Percentiles rank a stretch among this genome's conserved stretches.
These are phyloP conservation scores for Indicator maculatus DNA, from an alignment of 2,113 vertebrate species.

Conservation along the genomic window DNA sequence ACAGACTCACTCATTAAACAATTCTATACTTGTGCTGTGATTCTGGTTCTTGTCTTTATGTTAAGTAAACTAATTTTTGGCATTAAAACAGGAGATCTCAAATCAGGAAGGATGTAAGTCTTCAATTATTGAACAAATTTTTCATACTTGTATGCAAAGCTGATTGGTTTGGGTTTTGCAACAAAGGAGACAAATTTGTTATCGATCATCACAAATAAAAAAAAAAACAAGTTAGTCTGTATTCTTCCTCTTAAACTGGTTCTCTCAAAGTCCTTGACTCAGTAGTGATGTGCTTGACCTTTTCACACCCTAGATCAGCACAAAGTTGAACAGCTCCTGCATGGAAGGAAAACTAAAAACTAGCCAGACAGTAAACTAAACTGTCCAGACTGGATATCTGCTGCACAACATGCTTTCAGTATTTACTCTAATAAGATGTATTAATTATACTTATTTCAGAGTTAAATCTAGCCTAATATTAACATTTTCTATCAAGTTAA, in stretches of 20 bases:
- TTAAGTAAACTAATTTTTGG: background rate
- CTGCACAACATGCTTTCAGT: background rate
- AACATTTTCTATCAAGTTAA: background rate
- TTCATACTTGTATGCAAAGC: background rate
- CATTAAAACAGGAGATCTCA: background rate
- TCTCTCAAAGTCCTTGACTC: background rate
- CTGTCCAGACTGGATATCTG: background rate
- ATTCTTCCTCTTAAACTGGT: background rate
- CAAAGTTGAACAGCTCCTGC: background rate
- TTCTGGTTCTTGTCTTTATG: background rate
- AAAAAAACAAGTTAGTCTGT: background rate
- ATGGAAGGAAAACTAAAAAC: background rate
- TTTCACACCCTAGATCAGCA: background rate
- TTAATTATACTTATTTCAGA: background rate
- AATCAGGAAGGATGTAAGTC: background rate
- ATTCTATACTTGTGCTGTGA: background rate
- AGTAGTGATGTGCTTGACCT: background rate
- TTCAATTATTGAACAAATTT: background rate
- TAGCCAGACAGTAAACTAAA: too few relatives aligned
- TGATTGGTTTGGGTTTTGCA: background rate
- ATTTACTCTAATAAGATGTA: background rate
- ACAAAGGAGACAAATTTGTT: background rate
- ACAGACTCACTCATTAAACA: background rate
- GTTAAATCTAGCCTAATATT: background rate
- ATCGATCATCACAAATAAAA: background rate